phyloP scores from a whole-genome alignment of 2,888 invertebrate genomes.

The Brachyopa scutellaris region DNA sequence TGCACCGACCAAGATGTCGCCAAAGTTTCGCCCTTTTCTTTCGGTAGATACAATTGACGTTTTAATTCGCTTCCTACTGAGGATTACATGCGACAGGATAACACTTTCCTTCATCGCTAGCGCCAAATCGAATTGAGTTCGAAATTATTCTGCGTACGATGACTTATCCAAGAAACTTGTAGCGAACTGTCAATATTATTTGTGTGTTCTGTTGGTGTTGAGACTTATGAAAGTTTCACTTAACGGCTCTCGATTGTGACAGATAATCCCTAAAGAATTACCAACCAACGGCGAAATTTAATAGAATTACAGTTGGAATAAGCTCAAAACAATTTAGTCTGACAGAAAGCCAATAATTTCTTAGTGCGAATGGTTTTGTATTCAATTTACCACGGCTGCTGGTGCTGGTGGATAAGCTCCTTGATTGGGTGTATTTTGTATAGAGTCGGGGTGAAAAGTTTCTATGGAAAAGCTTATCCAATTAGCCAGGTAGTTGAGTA shows the following conservation, averaged over 20 bases:
- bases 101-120: constrained; percentile 6
- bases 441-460: constrained; percentile 36
- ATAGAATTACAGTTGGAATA: constrained; percentile 40
- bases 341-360: constrained; percentile 56
- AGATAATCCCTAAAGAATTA: constrained; percentile 60
- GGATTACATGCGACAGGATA: constrained; percentile 42
- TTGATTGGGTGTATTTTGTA: constrained; percentile 31
- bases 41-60: constrained; percentile 51
- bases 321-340: constrained; percentile 52
- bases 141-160: constrained; percentile 1
- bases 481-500: constrained; percentile 51
- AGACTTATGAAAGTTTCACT: constrained; percentile 62
- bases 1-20: constrained; percentile 8
- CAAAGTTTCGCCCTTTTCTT: constrained; percentile 25
- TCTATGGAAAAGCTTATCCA: constrained; percentile 33
- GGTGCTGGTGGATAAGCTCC: neutral
- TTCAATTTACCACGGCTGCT: constrained; percentile 30
- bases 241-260: constrained; percentile 50
- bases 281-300: constrained; percentile 37
- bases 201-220: neutral
- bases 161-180: constrained; percentile 14
- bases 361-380: constrained; percentile 37
- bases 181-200: constrained; percentile 19
- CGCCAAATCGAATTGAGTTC: neutral
- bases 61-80: constrained; percentile 43